These are phyloP conservation scores for Apteryx mantelli DNA, from an alignment of 2,113 vertebrate genomes.

Conservation along the genomic window DNA sequence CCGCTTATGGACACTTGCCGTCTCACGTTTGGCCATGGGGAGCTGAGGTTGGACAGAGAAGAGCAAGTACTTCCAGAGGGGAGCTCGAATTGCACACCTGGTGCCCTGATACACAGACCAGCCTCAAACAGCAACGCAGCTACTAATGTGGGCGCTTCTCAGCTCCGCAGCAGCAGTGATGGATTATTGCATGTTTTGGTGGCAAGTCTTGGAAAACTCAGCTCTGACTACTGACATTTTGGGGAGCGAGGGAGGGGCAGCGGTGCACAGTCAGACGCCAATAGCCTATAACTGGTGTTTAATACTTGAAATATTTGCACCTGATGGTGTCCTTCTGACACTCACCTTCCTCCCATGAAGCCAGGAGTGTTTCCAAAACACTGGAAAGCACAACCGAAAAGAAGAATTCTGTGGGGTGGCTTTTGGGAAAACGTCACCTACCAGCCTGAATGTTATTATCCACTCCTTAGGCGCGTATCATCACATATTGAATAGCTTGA, in stretches of 20 bases:
- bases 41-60: not conserved
- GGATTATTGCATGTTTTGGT: not conserved
- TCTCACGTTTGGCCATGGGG: not conserved
- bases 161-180: not conserved
- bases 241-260: not conserved
- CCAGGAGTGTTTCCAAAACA: not conserved
- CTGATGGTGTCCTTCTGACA: not conserved
- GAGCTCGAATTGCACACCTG: not conserved
- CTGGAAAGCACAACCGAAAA: not conserved
- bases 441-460: not conserved
- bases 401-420: not conserved
- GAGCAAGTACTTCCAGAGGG: not conserved
- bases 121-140: not conserved
- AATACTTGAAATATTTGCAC: not conserved
- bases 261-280: not conserved
- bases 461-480: accelerated
- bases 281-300: not conserved
- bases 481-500: not conserved
- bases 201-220: not conserved
- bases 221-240: not conserved
- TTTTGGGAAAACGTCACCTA: not conserved
- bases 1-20: not conserved
- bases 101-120: not conserved
- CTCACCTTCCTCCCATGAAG: not conserved
- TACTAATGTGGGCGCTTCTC: accelerated